A percentile compares a stretch with the other conserved stretches of the same genome.
These are phyloP conservation scores for Numida meleagris DNA, from an alignment of 2,113 vertebrate species.

Conservation along the genomic window DNA sequence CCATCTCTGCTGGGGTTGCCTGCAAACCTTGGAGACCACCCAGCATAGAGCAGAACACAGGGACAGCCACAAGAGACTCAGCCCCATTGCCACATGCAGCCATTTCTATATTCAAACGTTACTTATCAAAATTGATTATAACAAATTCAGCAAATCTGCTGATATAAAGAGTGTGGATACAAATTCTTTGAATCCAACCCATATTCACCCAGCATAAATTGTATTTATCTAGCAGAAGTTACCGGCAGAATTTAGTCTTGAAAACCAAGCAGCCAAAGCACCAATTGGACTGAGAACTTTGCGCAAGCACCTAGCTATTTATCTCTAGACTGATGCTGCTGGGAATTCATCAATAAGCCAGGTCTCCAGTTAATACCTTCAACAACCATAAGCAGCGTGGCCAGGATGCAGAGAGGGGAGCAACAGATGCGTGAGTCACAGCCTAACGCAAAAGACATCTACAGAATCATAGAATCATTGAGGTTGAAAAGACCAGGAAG, in stretches of 20 bases:
- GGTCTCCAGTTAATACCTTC: neutral
- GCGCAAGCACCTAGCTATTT: neutral
- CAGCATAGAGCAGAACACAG: neutral
- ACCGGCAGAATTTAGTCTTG: neutral
- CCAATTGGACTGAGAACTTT: neutral
- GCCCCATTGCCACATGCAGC: accelerated
- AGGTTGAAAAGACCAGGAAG: no score
- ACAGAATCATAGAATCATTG: neutral
- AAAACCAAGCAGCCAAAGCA: neutral
- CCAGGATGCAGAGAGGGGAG: neutral
- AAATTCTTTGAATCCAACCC: neutral
- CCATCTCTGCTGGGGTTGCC: neutral
- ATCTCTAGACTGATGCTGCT: neutral
- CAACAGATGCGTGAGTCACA: neutral
- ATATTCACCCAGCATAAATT: neutral
- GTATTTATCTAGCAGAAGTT: neutral
- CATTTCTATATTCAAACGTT: neutral
- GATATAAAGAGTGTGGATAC: neutral
- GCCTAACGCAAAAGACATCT: neutral
- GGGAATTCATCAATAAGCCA: neutral
- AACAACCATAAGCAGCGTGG: neutral
- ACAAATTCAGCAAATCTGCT: neutral
- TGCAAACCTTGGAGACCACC: neutral
- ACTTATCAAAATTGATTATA: neutral
- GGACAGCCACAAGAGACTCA: neutral